Conservation (phyloP, 2,113 vertebrate genomes). For the Craseonycteris thonglongyai region DNA sequence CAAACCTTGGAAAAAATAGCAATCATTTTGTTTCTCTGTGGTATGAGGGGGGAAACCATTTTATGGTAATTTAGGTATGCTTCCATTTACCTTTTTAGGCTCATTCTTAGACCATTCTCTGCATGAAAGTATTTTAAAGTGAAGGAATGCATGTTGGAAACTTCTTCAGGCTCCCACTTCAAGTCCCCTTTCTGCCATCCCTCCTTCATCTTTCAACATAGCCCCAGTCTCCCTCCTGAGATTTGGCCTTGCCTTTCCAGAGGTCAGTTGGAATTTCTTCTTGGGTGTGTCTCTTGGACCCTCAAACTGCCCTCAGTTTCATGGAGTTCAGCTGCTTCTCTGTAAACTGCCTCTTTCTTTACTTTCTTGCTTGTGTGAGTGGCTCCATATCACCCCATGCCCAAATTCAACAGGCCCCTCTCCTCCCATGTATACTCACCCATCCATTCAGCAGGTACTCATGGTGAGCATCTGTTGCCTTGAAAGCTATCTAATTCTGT, state of each 20-base stretch:
- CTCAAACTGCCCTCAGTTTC: neutral
- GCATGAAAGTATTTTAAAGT: neutral
- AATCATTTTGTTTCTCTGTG: neutral
- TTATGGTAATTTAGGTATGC: neutral
- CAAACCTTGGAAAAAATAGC: neutral
- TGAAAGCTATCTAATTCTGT: neutral
- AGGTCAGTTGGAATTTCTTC: neutral
- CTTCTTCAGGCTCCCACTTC: neutral
- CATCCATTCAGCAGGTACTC: neutral
- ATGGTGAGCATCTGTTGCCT: neutral
- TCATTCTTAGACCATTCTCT: neutral
- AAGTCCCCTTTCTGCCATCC: neutral
- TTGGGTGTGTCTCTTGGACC: neutral
- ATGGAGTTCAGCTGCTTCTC: neutral
- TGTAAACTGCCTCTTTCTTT: neutral
- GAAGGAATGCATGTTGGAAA: neutral
- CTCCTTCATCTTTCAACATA: neutral
- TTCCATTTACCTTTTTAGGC: neutral
- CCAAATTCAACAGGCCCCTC: neutral
- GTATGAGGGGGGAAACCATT: neutral
- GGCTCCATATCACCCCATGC: neutral
- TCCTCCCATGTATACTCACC: neutral
- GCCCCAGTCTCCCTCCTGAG: neutral
- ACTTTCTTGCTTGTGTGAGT: neutral
- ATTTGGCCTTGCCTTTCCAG: neutral